Conservation (phyloP, 2,888 invertebrate species). For the Morinoia aosen region DNA sequence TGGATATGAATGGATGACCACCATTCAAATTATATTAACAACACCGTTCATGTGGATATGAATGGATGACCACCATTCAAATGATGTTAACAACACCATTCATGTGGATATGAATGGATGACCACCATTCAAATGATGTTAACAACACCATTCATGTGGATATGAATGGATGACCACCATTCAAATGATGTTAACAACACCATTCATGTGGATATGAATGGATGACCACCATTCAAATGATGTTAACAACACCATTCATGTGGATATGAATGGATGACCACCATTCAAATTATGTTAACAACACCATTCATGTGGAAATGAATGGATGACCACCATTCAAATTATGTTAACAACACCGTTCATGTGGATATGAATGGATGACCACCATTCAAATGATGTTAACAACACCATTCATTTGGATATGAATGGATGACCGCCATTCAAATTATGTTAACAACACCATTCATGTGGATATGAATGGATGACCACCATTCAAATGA, state of each 20-base stretch:
- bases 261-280: not conserved
- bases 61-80: no score
- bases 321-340: no score
- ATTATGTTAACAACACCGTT: conserved; percentile 16
- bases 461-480: not conserved
- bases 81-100: conserved; percentile 25
- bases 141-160: not conserved
- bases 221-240: no score
- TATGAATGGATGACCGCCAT: no score
- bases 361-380: not conserved
- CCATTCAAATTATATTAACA: not conserved
- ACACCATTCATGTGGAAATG: not conserved
- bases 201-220: not conserved
- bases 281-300: not conserved
- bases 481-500: no score
- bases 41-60: not conserved
- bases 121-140: not conserved
- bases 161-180: no score
- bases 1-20: not conserved
- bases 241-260: not conserved
- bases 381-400: not conserved
- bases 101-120: not conserved
- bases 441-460: not conserved
- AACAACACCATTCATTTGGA: not conserved
- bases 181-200: not conserved